Percentiles rank a stretch among this genome's conserved stretches.
phyloP scores from a whole-genome alignment of 2,888 invertebrate genomes.

The Gymnocheta viridis region DNA sequence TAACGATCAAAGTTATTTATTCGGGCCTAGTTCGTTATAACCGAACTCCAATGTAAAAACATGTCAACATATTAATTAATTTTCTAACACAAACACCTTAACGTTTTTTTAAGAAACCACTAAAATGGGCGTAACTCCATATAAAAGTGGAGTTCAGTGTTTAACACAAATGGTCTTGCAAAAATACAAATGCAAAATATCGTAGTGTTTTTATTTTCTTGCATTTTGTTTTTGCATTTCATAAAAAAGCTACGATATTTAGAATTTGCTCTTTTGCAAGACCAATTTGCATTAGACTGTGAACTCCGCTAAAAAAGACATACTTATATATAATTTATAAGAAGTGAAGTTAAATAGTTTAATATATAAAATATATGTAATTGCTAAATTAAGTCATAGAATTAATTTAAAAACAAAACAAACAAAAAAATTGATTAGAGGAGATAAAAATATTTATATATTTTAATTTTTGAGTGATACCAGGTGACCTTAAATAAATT shows the following conservation, averaged over 20 bases:
- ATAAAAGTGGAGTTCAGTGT: background rate
- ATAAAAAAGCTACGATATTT: too few species aligned
- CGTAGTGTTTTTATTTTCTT: too few species aligned
- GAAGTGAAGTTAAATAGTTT: slow-evolving; percentile 4
- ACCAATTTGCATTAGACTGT: too few species aligned
- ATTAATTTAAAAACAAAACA: slow-evolving; percentile 25
- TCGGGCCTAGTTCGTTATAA: too few species aligned
- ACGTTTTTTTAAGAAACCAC: background rate
- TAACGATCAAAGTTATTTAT: too few species aligned
- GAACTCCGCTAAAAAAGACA: too few species aligned
- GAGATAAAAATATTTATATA: slow-evolving; percentile 53
- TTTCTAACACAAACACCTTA: background rate
- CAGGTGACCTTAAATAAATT: slow-evolving; percentile 81
- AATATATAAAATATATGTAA: slow-evolving; percentile 12
- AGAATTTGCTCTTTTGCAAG: too few species aligned
- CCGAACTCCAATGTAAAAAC: too few species aligned
- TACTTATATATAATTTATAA: slow-evolving; percentile 5
- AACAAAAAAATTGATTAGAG: slow-evolving; percentile 6
- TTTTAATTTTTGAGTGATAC: slow-evolving; percentile 80
- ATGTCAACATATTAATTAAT: slow-evolving; percentile 6
- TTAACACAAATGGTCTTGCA: too few species aligned
- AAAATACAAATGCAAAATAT: too few species aligned
- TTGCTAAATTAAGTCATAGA: slow-evolving; percentile 53
- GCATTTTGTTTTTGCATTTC: too few species aligned
- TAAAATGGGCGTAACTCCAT: background rate